Evolutionary conservation across 2,888 invertebrate species (phyloP).

Genomic region (Agonopterix alstromeriana): DNA sequence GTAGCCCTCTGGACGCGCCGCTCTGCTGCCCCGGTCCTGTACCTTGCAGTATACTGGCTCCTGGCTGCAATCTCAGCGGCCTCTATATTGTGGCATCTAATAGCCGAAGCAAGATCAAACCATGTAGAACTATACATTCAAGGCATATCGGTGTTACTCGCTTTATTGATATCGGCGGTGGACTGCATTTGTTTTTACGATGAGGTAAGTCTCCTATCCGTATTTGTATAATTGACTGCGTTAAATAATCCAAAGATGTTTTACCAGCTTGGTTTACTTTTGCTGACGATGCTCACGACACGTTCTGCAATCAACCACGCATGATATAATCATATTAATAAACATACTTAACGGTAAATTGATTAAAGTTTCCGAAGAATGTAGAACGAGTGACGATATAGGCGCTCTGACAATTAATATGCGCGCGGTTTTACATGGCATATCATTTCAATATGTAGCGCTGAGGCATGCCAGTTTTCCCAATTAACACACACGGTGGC

Average conservation of each 20-base stretch:
- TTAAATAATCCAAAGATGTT: no score
- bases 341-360: not conserved
- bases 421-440: constrained; percentile 13
- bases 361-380: not conserved
- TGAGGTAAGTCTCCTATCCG: constrained; percentile 43
- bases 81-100: constrained; percentile 39
- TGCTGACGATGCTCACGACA: no score
- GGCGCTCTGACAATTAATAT: constrained; percentile 14
- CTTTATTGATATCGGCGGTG: constrained; percentile 42
- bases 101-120: constrained; percentile 20
- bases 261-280: no score
- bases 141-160: constrained; percentile 35
- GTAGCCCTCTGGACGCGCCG: constrained; percentile 54
- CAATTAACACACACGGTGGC: constrained; percentile 12
- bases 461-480: constrained; percentile 13
- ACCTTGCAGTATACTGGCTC: constrained; percentile 65
- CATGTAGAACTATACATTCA: constrained; percentile 52
- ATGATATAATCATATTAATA: not conserved
- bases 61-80: constrained; percentile 46
- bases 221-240: not conserved
- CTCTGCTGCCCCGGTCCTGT: constrained; percentile 56
- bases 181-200: constrained; percentile 66
- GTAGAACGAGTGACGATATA: not conserved
- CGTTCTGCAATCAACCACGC: no score
- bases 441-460: constrained; percentile 17